Evolutionary conservation across 2,888 invertebrate species (phyloP), one percentile per base, ranked within the genome.

Genomic region (Dendrolimus houi): DNA sequence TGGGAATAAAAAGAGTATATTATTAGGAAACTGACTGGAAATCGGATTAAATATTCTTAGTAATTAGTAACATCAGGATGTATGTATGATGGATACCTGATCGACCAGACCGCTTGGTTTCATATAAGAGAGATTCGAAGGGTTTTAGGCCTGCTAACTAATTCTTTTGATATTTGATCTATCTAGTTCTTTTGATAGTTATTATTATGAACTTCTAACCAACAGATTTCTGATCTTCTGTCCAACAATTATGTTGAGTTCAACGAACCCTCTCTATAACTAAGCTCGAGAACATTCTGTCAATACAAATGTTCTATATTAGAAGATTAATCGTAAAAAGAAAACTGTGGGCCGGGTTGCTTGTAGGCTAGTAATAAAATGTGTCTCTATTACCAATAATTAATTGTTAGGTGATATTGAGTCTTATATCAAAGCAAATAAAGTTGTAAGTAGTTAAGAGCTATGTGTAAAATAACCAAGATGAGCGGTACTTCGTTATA

Each of bases 401-500:
- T 47, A 47, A 12, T 47, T 47, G 47, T 10, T 47, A 10, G 12
- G 47, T 12, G 17, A 57, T 52, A 57, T 52, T 55, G 57, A 55
- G 52, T 52, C 57, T 55, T 52, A 64, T 65, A 61, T 47, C 47
- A 9, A 12, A 47, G 12, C 0, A 12, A 0, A 10, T 47, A 47
- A 62, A 62, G 57, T 64, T 61, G 40, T 65, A 68, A 67, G 62
- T 68, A 67, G 67, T 72, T 64, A 70, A 10, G 63, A 60, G 66
- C 74, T 67, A 70, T 64, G 72, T 79, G 80, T 80, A 81, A 81
- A 83, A 82, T 81, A 80, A 74, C 81, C 65, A 64, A 70, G 70
- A 65, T 56, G 58, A 52, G 52, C 54, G 59, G 60, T 64, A 61
- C 58, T 63, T 65, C 67, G 64, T 61, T 59, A 64, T 66, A 68